Percentiles rank a stretch among this genome's conserved stretches.
Conservation (phyloP, 1,140 invertebrate species). For the Pseudomyrmex dendroicus region DNA sequence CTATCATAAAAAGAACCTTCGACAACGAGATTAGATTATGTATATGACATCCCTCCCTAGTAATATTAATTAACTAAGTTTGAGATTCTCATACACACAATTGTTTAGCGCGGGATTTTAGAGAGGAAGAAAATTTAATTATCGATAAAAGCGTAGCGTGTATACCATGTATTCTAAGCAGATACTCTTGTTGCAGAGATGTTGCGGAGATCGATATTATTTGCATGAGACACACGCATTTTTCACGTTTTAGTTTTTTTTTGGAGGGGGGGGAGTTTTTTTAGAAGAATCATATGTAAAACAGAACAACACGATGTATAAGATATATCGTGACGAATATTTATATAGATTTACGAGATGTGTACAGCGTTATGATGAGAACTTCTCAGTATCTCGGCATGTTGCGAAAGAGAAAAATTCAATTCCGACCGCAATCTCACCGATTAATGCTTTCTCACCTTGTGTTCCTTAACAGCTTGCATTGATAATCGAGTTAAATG, state of each 20-base stretch:
- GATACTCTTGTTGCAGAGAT: slow-evolving; percentile 67
- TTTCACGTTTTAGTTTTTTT: slow-evolving; percentile 63
- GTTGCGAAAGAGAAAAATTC: neutral
- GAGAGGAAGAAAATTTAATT: slow-evolving; percentile 60
- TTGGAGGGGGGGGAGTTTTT: slow-evolving; percentile 42
- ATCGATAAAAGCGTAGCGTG: slow-evolving; percentile 62
- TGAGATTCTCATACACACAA: slow-evolving; percentile 63
- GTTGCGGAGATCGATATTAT: slow-evolving; percentile 59
- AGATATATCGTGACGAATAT: slow-evolving; percentile 33
- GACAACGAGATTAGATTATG: slow-evolving; percentile 72
- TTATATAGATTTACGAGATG: slow-evolving; percentile 25
- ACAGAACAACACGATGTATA: neutral
- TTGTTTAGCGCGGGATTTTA: slow-evolving; percentile 56
- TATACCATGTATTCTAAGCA: slow-evolving; percentile 65
- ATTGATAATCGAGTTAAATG: slow-evolving; percentile 56
- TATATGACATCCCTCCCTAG: slow-evolving; percentile 48
- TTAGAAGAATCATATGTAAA: slow-evolving; percentile 25
- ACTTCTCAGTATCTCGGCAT: neutral
- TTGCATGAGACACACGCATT: slow-evolving; percentile 53
- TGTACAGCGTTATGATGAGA: too few relatives aligned
- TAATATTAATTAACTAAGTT: slow-evolving; percentile 57
- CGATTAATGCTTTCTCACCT: slow-evolving; percentile 41
- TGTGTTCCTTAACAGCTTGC: slow-evolving; percentile 55
- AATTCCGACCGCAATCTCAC: slow-evolving; percentile 36
- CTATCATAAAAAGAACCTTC: slow-evolving; percentile 63